Percentiles rank a stretch among this genome's conserved stretches.
These are phyloP conservation scores for Xanthostigma xanthostigma DNA, from an alignment of 2,888 invertebrate species.

Conservation along the genomic window DNA sequence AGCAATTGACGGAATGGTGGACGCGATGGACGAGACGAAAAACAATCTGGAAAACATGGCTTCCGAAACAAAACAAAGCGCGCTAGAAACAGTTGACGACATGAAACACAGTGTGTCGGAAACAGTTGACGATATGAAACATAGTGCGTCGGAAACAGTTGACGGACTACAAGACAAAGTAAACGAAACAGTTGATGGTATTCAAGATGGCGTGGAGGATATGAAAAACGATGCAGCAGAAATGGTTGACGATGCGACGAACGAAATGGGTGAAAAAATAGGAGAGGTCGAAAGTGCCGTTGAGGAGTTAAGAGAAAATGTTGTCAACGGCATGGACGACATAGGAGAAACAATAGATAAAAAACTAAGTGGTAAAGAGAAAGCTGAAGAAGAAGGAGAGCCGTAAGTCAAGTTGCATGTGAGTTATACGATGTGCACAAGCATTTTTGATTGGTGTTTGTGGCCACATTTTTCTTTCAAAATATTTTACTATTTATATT, in stretches of 20 bases:
- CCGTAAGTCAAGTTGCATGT: slow-evolving; percentile 6
- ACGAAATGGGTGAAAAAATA: slow-evolving; percentile 17
- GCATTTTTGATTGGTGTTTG: background rate
- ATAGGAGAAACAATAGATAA: slow-evolving; percentile 22
- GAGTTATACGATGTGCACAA: slow-evolving; percentile 1
- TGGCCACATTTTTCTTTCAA: no score
- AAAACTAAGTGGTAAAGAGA: background rate
- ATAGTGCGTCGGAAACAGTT: background rate
- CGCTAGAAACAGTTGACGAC: slow-evolving; percentile 14
- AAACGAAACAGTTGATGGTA: background rate
- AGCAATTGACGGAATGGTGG: background rate
- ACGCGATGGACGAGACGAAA: slow-evolving; percentile 3
- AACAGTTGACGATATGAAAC: background rate
- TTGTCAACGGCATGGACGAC: slow-evolving; percentile 21
- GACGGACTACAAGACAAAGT: background rate
- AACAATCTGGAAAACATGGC: background rate
- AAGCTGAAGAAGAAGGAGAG: slow-evolving; percentile 1
- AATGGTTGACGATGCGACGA: slow-evolving; percentile 6
- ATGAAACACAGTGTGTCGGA: background rate
- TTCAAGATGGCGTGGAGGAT: background rate
- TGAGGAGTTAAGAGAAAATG: slow-evolving; percentile 14
- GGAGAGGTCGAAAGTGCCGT: background rate
- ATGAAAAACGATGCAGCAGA: background rate
- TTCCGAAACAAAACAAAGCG: slow-evolving; percentile 13
- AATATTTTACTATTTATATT: no score